Base-by-base conservation (phyloP, 1,140 invertebrate species). In the Wasmannia auropunctata region DNA sequence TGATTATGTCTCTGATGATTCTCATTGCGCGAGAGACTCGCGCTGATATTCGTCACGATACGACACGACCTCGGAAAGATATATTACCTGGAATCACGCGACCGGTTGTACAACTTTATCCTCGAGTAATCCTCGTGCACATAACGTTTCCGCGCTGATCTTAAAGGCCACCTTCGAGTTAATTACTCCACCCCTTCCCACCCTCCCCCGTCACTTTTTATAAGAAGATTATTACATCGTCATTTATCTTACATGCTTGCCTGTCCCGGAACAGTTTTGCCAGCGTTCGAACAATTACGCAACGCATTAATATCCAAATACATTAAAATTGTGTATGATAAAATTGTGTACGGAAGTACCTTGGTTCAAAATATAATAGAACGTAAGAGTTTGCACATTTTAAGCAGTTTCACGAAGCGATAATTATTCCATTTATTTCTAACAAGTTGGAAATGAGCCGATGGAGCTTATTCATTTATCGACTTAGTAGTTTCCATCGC, bases 61-160 rank as follows among this genome's bases (percentile, higher is more conserved):
- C 54, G 16, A 40, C 43, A 25, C 49, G 51, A 31, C 28, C 70
- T 49, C 70, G 54, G 3, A 11, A 60, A 75, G 84, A 87, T 31
- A 40, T 74, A 85, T 87, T 84, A 65, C 54, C 49, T 25, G 16
- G 22, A 83, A 87, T 87, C 86, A 85, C 72, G 87, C 86, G 69
- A 88, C 10, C 49, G 74, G 22, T 70, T 58, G 25, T 70, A 49
- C 60, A 86, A 88, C 51, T 58, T 86, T 34, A 70, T 62, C 22
- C 43, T 31, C 43, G 10, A 75, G 54, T 70, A 77, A 72, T 65
- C 19, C 72, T 46, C 28, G 16, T 70, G 7, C 8, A 54, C 28
- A n/a, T 14, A 49, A 75, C 28, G 25, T 65, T 46, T 67, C 34
- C 7, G 37, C 37, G 56, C 43, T 43, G 37, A 80, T 43, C 28